These are phyloP conservation scores for Xenopus laevis DNA, from an alignment of 2,113 vertebrate species.

Conservation along the genomic window DNA sequence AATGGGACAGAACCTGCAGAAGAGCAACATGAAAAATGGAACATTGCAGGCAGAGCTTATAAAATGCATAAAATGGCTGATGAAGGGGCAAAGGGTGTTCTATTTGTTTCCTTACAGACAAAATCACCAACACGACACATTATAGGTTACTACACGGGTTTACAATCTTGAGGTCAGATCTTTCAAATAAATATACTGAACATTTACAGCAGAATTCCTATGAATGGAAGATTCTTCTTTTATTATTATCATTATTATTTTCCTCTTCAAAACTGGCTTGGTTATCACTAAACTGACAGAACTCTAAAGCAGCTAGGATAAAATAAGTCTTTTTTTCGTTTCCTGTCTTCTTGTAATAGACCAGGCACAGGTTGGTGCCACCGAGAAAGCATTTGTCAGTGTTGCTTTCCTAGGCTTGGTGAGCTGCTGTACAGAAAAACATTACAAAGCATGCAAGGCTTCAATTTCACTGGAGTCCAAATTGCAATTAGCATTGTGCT, in stretches of 20 bases:
- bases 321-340: conserved; percentile 36
- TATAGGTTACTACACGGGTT: conserved; percentile 58
- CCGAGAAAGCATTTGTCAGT: conserved; percentile 24
- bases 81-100: conserved; percentile 9
- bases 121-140: conserved; percentile 54
- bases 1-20: conserved; percentile 50
- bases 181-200: conserved; percentile 74
- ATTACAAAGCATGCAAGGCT: conserved; percentile 58
- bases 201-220: conserved; percentile 72
- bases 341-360: conserved; percentile 46
- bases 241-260: conserved; percentile 46
- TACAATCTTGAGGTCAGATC: conserved; percentile 63
- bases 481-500: conserved; percentile 61
- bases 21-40: conserved; percentile 55
- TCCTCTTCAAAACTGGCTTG: conserved; percentile 49
- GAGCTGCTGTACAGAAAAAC: conserved; percentile 54
- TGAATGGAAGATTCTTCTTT: conserved; percentile 61
- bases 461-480: conserved; percentile 54
- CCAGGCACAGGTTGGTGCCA: conserved; percentile 54
- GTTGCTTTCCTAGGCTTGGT: conserved; percentile 50
- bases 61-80: conserved; percentile 51
- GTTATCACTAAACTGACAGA: conserved; percentile 51
- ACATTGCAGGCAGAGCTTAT: conserved; percentile 51
- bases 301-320: conserved; percentile 62
- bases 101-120: conserved; percentile 48